Evolutionary conservation across 1,140 invertebrate genomes (phyloP), one percentile per base, ranked within the genome.

Genomic region (Aphis craccivora): DNA sequence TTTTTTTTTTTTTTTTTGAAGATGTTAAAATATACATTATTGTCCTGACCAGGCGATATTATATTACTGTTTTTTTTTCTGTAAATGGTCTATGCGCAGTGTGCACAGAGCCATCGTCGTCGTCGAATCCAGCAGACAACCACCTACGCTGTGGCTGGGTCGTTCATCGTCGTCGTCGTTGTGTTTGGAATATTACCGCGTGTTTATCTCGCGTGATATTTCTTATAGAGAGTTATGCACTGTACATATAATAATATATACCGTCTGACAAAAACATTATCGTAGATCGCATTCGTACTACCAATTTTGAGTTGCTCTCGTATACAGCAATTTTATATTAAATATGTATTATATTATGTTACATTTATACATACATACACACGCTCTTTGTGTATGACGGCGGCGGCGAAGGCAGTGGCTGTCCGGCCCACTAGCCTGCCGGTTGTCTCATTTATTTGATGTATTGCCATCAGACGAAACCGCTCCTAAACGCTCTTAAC

Each of bases 391-490:
- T 90, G 25, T n/a, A 51, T 9, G 9, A 9, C 45, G 90, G 43
- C 22, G 55, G 20, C 43, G 35, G 40, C 84, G 43, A 37, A 35
- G n/a, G 51, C 51, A 35, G 88, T 55, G 55, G 90, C 45, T 55
- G 81, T 93, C 81, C 91, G 91, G 67, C 76, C 91, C 81, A 83
- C 91, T 83, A 43, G 45, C 48, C 81, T 48, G 91, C 91, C 48
- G 91, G 91, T 84, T 84, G 91, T 93, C 91, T 93, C 91, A 93
- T 93, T 93, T 93, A 86, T 93, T 86, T 93, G 91, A 93, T 93
- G 91, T 93, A 93, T 93, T 84, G 81, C 91, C 81, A 83, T 30
- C 48, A 14, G 91, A 93, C 90, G 91, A 86, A 83, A 93, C 91
- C 91, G 91, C 91, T 93, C 35, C 91, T 84, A 93, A 93, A 84